Evolutionary conservation across 1,140 invertebrate genomes (phyloP), one percentile per base, ranked within the genome.

Genomic region (Magallana angulata): DNA sequence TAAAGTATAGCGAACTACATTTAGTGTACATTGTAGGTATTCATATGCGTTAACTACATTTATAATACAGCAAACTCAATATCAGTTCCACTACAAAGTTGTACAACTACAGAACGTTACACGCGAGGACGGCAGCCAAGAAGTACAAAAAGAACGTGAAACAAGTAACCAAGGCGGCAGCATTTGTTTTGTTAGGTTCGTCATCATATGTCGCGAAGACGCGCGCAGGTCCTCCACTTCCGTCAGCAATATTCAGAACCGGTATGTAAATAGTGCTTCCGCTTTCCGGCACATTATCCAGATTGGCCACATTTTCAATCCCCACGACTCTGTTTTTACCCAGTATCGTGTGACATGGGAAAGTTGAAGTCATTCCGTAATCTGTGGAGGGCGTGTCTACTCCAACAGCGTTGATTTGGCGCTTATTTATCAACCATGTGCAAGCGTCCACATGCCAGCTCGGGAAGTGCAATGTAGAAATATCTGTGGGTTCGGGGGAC

Each of bases 361-460:
- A 90, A 1, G 7, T 59, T 4, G 58, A 8, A 48, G 68, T 58
- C 60, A 68, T 30, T 8, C 88, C 96, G 0, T 95, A 94, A 92
- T 97, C 97, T n/a, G 96, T 92, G 8, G 96, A 96, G 0, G 96
- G 94, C 0, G 96, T 95, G 91, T 97, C 97, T 0, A 96, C 95
- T 0, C 96, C 97, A 0, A 97, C 16, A 16, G 82, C 84, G 14
- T 96, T 94, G 81, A 97, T 94, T 85, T 96, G 95, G n/a, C 95
- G 94, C 57, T 96, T 93, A 14, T 95, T 94, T 0, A 95, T 95
- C 80, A 97, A 94, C 95, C 96, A 96, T 84, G 95, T 90, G 0
- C 96, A 96, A 48, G 96, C 96, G 57, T 95, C 95, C 85, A 92
- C 93, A 82, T 95, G 95, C 16, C 96, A 91, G 60, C 96, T 96